Percentiles rank a stretch among this genome's conserved stretches.
Conservation (phyloP, 2,797 vertebrate genomes). For the Sebastes hubbsi region DNA sequence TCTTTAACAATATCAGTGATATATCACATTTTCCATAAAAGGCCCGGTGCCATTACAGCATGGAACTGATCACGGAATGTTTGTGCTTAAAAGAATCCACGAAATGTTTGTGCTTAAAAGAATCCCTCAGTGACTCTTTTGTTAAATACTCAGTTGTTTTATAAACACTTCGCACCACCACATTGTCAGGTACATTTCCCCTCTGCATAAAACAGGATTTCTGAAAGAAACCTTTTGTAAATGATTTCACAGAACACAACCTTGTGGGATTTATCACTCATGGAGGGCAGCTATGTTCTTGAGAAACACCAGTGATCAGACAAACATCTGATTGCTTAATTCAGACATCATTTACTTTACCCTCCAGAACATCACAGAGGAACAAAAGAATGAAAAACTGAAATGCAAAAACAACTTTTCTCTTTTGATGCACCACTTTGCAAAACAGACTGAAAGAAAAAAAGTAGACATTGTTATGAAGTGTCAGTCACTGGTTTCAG, state of each 20-base stretch:
- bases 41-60: neutral
- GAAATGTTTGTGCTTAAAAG: neutral
- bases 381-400: neutral
- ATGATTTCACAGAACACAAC: neutral
- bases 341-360: neutral
- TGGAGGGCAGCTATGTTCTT: neutral
- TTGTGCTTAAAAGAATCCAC: neutral
- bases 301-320: neutral
- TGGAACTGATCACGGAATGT: neutral
- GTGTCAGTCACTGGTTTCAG: conserved; percentile 62
- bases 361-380: neutral
- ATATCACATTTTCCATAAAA: neutral
- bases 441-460: conserved; percentile 34
- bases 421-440: conserved; percentile 28
- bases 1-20: neutral
- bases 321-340: conserved; percentile 1
- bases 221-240: neutral
- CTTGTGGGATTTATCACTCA: neutral
- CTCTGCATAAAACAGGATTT: neutral
- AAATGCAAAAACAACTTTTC: conserved; percentile 2
- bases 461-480: conserved; percentile 48
- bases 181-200: neutral
- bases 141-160: neutral
- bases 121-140: neutral
- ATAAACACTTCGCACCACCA: neutral